phyloP scores from a whole-genome alignment of 2,797 vertebrate genomes.

The Knipowitschia caucasica region DNA sequence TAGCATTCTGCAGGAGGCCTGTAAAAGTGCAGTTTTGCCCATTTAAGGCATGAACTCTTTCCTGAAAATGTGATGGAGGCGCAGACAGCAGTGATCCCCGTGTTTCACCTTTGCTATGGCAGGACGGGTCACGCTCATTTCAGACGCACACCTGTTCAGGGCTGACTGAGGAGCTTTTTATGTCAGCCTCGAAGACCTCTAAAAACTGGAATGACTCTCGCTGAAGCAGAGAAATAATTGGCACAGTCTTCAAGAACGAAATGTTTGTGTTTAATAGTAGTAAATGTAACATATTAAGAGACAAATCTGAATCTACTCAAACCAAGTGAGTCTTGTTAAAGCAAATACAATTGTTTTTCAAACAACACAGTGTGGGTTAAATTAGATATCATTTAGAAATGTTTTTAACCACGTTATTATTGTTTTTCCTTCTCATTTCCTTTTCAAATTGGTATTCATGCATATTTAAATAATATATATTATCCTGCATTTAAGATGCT shows the following conservation, averaged over 20 bases:
- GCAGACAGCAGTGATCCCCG: conserved; percentile 27
- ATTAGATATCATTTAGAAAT: no score
- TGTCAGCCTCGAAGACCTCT: neutral
- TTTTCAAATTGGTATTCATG: no score
- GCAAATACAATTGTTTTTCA: no score
- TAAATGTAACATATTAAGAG: no score
- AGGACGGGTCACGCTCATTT: conserved; percentile 40
- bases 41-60: conserved; percentile 55
- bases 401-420: no score
- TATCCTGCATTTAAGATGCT: no score
- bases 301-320: no score
- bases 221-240: neutral
- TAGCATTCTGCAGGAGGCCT: conserved; percentile 62
- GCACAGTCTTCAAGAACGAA: neutral
- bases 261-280: neutral
- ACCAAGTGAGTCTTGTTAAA: no score
- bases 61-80: conserved; percentile 41
- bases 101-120: conserved; percentile 39
- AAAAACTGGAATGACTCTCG: conserved; percentile 7
- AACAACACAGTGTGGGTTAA: no score
- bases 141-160: conserved; percentile 49
- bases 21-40: conserved; percentile 53
- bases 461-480: no score
- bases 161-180: conserved; percentile 32
- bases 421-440: no score